Evolutionary conservation across 2,797 vertebrate species (phyloP), one percentile per base, ranked within the genome.

Genomic region (Zalophus californianus): DNA sequence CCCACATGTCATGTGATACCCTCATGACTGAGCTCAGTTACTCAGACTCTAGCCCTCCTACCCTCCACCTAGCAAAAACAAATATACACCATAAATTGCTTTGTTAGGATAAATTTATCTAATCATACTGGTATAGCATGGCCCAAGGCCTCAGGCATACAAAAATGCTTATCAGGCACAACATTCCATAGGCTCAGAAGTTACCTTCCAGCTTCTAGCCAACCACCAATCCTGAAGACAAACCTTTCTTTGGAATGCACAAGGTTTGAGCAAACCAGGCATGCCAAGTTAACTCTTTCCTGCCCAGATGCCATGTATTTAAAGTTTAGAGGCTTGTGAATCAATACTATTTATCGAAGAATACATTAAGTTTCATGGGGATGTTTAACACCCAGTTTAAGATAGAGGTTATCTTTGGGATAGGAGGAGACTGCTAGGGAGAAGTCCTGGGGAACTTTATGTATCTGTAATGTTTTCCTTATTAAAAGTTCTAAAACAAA

Each of bases 401-500:
- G 21, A 44, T 56, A 93, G 60, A 86, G 32, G 29, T 66, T 78
- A 8, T 21, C 20, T 73, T 84, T 48, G 11, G 21, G 16, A 1
- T 90, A 83, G 12, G 52, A 87, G 18, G 62, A 60, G 15, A 72
- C 62, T 88, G 23, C 56, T 84, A 77, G 52, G 38, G 44, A 87
- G 84, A 80, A 8, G 35, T 64, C 64, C 68, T 2, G 44, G 48
- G 11, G 32, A 75, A 75, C 23, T 90, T 83, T 44, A 64, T 90
- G 5, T 83, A 84, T 83, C 3, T 83, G 35, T 94, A 50, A 86
- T 56, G 21, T 82, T 72, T 82, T 56, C 29, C 62, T 64, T 78
- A 38, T 94, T 89, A 52, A 38, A 75, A 84, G 70, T 60, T 84
- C 29, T 48, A 72, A 77, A 66, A 66, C 77, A 94, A 82, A 82